These are phyloP conservation scores for Leptopilina boulardi DNA, from an alignment of 1,140 invertebrate species.

Conservation along the genomic window DNA sequence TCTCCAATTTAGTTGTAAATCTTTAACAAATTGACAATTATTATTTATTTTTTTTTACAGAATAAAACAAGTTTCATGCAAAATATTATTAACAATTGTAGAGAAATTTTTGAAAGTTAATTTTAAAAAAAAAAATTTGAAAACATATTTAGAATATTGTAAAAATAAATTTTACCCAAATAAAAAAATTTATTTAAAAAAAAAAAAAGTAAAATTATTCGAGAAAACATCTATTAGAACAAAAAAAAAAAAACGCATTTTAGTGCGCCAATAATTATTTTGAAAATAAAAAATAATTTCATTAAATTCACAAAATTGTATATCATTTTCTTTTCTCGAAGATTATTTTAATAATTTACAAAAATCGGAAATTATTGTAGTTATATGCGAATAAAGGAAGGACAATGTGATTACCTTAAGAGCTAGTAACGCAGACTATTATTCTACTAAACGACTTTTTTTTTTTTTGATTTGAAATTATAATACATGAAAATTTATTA, in stretches of 20 bases:
- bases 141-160: too few species aligned
- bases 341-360: constrained; percentile 1
- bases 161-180: too few species aligned
- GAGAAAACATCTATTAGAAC: too few species aligned
- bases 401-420: constrained; percentile 12
- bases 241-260: too few species aligned
- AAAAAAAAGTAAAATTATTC: too few species aligned
- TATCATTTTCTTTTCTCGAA: neutral
- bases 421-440: constrained; percentile 10
- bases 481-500: constrained; percentile 21
- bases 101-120: too few species aligned
- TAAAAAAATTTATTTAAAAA: too few species aligned
- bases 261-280: too few species aligned
- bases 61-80: neutral
- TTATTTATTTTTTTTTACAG: neutral
- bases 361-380: neutral
- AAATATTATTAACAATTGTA: neutral
- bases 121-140: too few species aligned
- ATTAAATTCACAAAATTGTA: neutral
- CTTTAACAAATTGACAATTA: neutral
- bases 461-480: neutral
- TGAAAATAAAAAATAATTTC: neutral
- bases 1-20: neutral
- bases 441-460: neutral
- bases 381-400: neutral